phyloP scores from a whole-genome alignment of 2,888 invertebrate species.

The Metacarcinus magister region DNA sequence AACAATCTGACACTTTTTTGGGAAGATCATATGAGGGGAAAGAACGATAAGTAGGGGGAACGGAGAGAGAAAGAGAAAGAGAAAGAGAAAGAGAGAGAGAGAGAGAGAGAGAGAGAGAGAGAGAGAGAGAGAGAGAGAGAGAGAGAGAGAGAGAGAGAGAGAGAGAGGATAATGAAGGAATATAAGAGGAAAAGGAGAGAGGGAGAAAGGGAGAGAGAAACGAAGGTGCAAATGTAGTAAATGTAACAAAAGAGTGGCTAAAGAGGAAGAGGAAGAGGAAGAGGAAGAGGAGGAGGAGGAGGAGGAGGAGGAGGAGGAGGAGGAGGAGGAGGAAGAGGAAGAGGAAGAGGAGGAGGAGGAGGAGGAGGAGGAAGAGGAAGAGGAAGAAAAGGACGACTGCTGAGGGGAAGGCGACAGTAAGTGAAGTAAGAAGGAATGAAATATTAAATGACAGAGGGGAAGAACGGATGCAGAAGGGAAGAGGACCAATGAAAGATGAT shows the following conservation, averaged over 20 bases:
- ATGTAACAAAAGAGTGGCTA: too few species aligned
- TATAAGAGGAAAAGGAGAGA: neutral
- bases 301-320: too few species aligned
- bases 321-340: neutral
- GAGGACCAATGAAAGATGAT: neutral
- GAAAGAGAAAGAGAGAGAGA: neutral
- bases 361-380: neutral
- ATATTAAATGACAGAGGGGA: neutral
- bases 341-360: neutral
- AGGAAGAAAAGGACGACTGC: neutral
- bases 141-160: neutral
- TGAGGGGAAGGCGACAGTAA: neutral
- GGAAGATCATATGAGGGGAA: neutral
- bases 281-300: too few species aligned
- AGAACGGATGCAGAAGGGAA: neutral
- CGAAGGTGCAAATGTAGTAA: neutral
- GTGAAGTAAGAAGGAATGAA: too few species aligned
- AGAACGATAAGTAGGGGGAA: neutral
- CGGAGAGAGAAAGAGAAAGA: neutral
- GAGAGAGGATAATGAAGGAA: too few species aligned
- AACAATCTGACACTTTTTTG: neutral
- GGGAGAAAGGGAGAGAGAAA: neutral
- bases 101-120: neutral
- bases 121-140: neutral
- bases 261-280: too few species aligned